Evolutionary conservation across 2,797 vertebrate species (phyloP).

Genomic region (Brotula barbata): DNA sequence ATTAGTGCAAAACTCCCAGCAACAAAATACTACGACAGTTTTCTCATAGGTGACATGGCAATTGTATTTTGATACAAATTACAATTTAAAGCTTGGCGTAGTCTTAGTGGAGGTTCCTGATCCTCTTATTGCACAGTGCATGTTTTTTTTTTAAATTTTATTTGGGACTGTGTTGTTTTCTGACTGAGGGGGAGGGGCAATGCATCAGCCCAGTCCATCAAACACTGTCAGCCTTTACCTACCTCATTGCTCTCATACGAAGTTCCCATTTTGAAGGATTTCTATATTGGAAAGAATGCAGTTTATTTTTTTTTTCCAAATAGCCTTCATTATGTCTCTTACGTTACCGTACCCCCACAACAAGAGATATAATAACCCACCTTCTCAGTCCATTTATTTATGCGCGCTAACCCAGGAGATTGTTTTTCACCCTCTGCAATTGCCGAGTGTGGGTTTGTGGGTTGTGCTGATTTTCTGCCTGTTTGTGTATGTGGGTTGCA

Average conservation of each 20-base stretch:
- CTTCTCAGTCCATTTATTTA: slow-evolving; percentile 35
- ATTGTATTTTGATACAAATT: no score
- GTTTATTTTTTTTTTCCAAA: slow-evolving; percentile 4
- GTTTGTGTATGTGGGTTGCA: background rate
- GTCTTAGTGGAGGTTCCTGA: no score
- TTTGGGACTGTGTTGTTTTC: background rate
- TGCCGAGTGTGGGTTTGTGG: slow-evolving; percentile 2
- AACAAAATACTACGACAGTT: no score
- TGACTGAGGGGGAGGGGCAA: background rate
- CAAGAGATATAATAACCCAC: slow-evolving; percentile 18
- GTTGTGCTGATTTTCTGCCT: slow-evolving; percentile 9
- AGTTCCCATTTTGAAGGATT: background rate
- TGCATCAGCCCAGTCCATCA: background rate
- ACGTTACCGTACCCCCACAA: background rate
- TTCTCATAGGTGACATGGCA: no score
- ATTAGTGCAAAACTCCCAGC: no score
- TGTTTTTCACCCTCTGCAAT: slow-evolving; percentile 22
- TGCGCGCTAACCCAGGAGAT: slow-evolving; percentile 27
- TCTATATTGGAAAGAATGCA: background rate
- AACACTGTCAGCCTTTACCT: background rate
- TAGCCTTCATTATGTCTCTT: background rate
- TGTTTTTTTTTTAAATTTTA: no score
- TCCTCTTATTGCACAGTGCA: no score
- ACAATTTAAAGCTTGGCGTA: no score
- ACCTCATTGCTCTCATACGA: slow-evolving; percentile 1